These are phyloP conservation scores for Metallyticus violacea DNA, from an alignment of 2,888 invertebrate genomes.

Conservation along the genomic window DNA sequence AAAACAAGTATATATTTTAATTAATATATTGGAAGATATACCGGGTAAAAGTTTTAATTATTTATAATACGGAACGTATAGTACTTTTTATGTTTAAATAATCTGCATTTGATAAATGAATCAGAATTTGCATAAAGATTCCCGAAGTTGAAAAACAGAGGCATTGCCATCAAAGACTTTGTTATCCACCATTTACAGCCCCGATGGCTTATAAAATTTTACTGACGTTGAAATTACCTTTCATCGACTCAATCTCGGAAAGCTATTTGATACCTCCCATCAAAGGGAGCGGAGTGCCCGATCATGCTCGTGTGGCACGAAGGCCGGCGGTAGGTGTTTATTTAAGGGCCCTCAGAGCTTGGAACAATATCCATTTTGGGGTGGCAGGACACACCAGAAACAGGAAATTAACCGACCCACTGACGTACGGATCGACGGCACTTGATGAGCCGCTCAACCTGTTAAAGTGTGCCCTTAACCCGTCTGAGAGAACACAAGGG, in stretches of 20 bases:
- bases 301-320: not conserved
- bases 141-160: no score
- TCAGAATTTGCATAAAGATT: no score
- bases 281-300: not conserved
- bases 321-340: not conserved
- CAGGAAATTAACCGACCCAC: not conserved
- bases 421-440: not conserved
- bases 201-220: not conserved
- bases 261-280: not conserved
- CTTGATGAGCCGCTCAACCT: not conserved
- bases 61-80: no score
- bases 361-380: not conserved
- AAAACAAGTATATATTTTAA: no score
- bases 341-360: not conserved
- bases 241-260: not conserved
- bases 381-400: not conserved
- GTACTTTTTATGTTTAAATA: no score
- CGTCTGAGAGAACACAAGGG: not conserved
- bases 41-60: no score
- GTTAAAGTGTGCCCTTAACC: not conserved
- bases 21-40: no score
- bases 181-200: no score
- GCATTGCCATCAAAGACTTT: no score
- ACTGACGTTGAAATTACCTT: not conserved
- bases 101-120: no score